Evolutionary conservation across 2,113 vertebrate species (phyloP).

Genomic region (Aptenodytes forsteri): DNA sequence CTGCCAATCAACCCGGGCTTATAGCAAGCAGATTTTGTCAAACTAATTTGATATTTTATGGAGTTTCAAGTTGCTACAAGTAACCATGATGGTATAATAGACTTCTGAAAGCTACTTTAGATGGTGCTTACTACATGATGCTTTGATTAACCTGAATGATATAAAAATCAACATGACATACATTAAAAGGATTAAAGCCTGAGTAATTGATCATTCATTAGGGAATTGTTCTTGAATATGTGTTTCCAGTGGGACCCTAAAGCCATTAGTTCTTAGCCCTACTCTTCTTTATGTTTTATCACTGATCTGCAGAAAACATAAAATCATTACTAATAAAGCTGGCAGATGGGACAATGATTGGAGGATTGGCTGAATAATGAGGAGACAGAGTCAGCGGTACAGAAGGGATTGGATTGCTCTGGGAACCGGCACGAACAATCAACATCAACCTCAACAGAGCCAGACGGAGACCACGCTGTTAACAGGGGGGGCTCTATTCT

Average conservation of each 20-base stretch:
- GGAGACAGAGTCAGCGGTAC: background rate
- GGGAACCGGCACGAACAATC: background rate
- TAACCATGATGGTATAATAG: slow-evolving; percentile 36
- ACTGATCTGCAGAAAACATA: background rate
- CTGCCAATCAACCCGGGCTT: background rate
- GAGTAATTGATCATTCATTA: background rate
- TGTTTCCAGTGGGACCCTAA: background rate
- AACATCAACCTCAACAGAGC: background rate
- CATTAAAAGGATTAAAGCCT: background rate
- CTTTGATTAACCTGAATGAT: slow-evolving; percentile 6
- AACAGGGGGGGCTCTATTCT: background rate
- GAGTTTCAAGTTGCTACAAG: slow-evolving; percentile 31
- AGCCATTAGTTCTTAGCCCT: background rate
- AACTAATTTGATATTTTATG: slow-evolving; percentile 47
- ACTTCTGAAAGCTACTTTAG: slow-evolving; percentile 7
- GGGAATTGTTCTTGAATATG: background rate
- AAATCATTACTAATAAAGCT: background rate
- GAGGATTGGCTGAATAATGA: background rate
- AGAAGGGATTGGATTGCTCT: background rate
- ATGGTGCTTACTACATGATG: background rate
- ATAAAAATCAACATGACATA: slow-evolving; percentile 25
- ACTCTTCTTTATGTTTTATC: background rate
- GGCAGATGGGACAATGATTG: background rate
- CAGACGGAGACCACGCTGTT: accelerated
- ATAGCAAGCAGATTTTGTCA: slow-evolving; percentile 22